Base-by-base conservation (phyloP, 2,113 vertebrate species). In the Hemiprocne comata region DNA sequence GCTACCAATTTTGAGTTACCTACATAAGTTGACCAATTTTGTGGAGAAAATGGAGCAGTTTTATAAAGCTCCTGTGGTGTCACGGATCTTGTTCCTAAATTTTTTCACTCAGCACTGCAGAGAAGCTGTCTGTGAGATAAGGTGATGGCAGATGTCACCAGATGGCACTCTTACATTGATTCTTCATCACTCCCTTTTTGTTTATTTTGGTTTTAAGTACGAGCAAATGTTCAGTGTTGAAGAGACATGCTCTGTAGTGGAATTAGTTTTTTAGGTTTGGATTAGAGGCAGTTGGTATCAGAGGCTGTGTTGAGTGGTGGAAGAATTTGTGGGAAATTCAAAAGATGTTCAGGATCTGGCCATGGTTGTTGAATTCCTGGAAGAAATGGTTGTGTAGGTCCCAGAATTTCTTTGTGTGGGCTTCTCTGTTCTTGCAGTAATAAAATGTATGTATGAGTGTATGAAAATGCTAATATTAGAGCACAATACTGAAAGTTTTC, bases 151-250 rank as follows among this genome's bases (percentile, higher is more conserved):
- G 87, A 80, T 93, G 85, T 94, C 94, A 93, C 95, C 95, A 96
- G 96, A 54, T 94, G 94, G 87, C 93, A 95, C 94, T 95, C 77
- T 95, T 93, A 95, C 87, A 91, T 96, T 87, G 78, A 51, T 77
- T 80, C 87, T 88, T 58, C 60, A 55, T 67, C 55, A 19, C 19
- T 51, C 34, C 18, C 85, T 25, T 46, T 40, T 73, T 77, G 51
- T 78, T 94, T 89, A 17, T 77, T 70, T 89, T 71, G 61, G 34
- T 23, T 66, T 87, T 78, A 38, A 31, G 76, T 70, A 21, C 0
- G 48, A 81, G 38, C 33, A 53, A 89, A 36, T 19, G 50, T 44
- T 87, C 46, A 28, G 67, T n/a, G 8, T 31, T 33, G 85, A 65
- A 58, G 42, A 51, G 78, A 44, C 24, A 19, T 3, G 2, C 31